Evolutionary conservation across 2,797 vertebrate species (phyloP), one percentile per base, ranked within the genome.

Genomic region (Myotis pilosus): DNA sequence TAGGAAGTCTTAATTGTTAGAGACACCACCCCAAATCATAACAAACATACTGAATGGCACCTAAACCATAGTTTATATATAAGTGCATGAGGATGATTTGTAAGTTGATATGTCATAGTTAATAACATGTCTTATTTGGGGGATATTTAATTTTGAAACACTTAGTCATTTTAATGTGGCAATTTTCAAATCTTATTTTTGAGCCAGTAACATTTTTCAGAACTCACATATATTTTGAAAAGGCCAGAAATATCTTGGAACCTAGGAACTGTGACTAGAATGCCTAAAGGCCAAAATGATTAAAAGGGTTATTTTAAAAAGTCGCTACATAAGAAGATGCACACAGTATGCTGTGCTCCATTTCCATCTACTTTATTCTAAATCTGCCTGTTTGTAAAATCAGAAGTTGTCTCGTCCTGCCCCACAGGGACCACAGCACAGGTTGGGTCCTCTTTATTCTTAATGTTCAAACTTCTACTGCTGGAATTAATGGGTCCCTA

Each of bases 261-360:
- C 15, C 74, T 66, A 89, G 49, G 16, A 86, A 38, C 10, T 49
- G 19, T 57, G 36, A 88, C 22, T 41, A 80, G 49, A 47, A 1
- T 28, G n/a, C 30, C 5, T 28, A 82, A 66, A 30, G 20, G 79
- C 47, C 25, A 49, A 90, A 68, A 68, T 60, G 20, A 47, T 74
- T 64, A 30, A 88, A 87, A 83, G 13, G 9, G 22, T 76, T 49
- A 55, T 74, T 94, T 96, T 60, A 20, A 1, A 25, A 94, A 94
- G 53, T 28, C 44, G 33, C 47, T 74, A 28, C 55, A 44, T 71
- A 53, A 68, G 75, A 82, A 47, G 33, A 72, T 20, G 44, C 64
- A 87, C 41, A 74, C 19, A 44, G 62, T 38, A 4, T 30, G 12
- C 38, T 53, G 2, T 33, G 60, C 15, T 83, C 68, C 66, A 51